phyloP scores from a whole-genome alignment of 2,797 vertebrate genomes.

The Hypotaenidia philippensis region DNA sequence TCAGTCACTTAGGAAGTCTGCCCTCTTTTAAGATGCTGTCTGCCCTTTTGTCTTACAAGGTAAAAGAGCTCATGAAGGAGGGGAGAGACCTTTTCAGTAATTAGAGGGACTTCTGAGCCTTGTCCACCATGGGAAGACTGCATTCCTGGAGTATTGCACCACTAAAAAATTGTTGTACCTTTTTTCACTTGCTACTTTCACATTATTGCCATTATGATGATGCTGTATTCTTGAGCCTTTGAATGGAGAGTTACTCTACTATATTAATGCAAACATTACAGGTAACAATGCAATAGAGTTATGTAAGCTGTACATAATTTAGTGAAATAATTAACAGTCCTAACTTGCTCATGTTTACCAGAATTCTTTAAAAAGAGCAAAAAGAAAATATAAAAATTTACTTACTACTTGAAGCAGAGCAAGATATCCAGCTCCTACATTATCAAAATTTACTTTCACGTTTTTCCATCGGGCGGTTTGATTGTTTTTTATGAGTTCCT shows the following conservation, averaged over 20 bases:
- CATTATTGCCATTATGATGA: neutral
- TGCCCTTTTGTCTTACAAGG: neutral
- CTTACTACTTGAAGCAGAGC: conserved; percentile 97
- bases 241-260: neutral
- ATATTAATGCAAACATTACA: neutral
- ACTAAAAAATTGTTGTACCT: neutral
- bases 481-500: conserved; percentile 66
- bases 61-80: neutral
- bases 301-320: neutral
- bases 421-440: conserved; percentile 94
- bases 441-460: conserved; percentile 94
- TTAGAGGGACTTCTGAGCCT: neutral
- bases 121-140: neutral
- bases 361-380: neutral
- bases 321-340: neutral
- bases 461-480: conserved; percentile 87
- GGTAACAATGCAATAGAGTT: neutral
- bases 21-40: neutral
- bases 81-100: neutral
- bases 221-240: neutral
- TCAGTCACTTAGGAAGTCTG: neutral
- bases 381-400: neutral
- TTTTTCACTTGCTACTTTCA: neutral
- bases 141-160: neutral
- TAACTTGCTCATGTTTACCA: neutral